Evolutionary conservation across 2,113 vertebrate species (phyloP).

Genomic region (Pantherophis guttatus): DNA sequence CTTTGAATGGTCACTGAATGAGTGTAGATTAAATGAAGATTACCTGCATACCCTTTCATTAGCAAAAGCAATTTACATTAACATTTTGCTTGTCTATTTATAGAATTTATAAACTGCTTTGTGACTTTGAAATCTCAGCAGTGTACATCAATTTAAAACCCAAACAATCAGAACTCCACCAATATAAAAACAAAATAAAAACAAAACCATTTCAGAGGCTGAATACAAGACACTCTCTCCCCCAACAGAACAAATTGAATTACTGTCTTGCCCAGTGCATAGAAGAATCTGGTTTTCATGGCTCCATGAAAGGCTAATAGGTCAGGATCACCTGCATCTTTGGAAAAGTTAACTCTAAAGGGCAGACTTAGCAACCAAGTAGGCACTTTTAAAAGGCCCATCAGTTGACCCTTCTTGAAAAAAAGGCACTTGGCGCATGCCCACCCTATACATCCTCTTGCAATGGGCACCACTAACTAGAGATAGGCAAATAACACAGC

Average conservation of each 20-base stretch:
- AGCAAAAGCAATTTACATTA: background rate
- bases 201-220: background rate
- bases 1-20: background rate
- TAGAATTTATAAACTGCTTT: background rate
- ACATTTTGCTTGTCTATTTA: background rate
- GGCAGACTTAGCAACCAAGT: background rate
- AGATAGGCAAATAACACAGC: background rate
- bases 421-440: background rate
- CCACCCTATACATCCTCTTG: background rate
- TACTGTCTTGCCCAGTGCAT: background rate
- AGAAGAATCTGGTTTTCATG: background rate
- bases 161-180: background rate
- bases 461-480: background rate
- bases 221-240: background rate
- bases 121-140: background rate
- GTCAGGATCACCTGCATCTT: background rate
- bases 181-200: background rate
- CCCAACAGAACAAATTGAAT: background rate
- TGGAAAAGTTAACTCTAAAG: background rate
- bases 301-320: background rate
- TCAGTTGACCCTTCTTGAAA: background rate
- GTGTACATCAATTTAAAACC: background rate
- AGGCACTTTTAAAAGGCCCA: background rate
- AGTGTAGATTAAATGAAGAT: background rate
- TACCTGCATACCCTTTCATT: background rate